Conservation (phyloP, 2,888 invertebrate genomes). For the Dryobotodes eremita region DNA sequence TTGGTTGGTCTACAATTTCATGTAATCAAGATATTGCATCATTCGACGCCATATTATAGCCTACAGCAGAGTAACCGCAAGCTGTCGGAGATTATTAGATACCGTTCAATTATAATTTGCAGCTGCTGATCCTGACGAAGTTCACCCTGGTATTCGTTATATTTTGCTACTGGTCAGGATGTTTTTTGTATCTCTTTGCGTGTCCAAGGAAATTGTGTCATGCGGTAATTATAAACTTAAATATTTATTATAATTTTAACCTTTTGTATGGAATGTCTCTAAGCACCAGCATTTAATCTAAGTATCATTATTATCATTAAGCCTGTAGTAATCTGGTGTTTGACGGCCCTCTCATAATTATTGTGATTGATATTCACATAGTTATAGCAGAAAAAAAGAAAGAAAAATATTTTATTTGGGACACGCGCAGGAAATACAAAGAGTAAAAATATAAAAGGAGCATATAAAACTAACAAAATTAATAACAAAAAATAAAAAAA, state of each 20-base stretch:
- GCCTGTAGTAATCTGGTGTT: not conserved
- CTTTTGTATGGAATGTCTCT: not conserved
- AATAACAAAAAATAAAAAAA: too few species aligned
- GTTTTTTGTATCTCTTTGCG: constrained; percentile 81
- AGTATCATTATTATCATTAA: not conserved
- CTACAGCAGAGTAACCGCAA: not conserved
- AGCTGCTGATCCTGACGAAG: constrained; percentile 81
- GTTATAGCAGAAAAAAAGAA: too few species aligned
- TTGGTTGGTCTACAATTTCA: constrained; percentile 14
- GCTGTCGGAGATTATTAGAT: constrained; percentile 16
- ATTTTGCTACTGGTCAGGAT: constrained; percentile 86
- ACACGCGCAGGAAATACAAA: too few species aligned
- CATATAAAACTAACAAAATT: too few species aligned
- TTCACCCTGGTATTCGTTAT: constrained; percentile 77
- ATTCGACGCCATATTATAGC: too few species aligned
- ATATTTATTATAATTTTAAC: not conserved
- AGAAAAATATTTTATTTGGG: too few species aligned
- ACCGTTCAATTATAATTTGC: constrained; percentile 64
- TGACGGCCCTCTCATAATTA: not conserved
- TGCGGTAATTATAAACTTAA: constrained; percentile 72
- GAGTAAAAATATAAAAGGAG: too few species aligned
- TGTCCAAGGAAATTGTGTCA: constrained; percentile 83
- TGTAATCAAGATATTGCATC: constrained; percentile 17
- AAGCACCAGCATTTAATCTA: not conserved
- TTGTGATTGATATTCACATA: not conserved